Base-by-base conservation (phyloP, 1,140 invertebrate genomes). In the Drosophila paulistorum region DNA sequence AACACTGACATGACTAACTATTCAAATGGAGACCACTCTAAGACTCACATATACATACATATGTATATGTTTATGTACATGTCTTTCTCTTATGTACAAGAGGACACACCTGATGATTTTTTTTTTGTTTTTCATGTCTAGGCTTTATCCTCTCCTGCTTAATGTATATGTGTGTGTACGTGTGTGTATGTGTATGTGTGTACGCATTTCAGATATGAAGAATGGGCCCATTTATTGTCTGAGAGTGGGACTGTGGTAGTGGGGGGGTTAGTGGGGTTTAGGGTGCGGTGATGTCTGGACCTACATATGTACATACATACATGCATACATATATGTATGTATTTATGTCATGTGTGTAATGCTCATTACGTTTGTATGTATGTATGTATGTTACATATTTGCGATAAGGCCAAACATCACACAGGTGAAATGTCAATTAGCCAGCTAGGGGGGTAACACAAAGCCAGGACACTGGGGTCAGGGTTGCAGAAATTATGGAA, bases 91-190 rank as follows among this genome's bases (percentile, higher is more conserved):
- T 45, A 20, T 58, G 7, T 65, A 20, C 3, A 66, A 66, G 45
- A 66, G 59, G 64, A 67, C 73, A 75, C 73, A 75, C 73, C 73
- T 75, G 73, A 75, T 75, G 73, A 75, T 66, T 66, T 74, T 65
- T 63, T 1, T 65, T 45, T 61, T 61, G 6, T 42, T 51, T 51
- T 51, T 23, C 20, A 51, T 51, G 45, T 51, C 54, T 64, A 35
- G 58, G 23, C 42, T 61, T 66, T 68, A 33, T 48, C 9, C 58
- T 54, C 41, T 17, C 35, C 35, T 11, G 35, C 35, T 37, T 30
- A 30, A 30, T 30, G 1, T 30, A 30, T 30, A 7, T 30, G 30
- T 30, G 26, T 62, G 35, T 23, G 63, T 26, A 11, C 23, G 54
- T 71, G 33, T 51, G 20, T 30, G 42, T 64, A 17, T 59, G 17